These are phyloP conservation scores for Otis tarda DNA, from an alignment of 2,113 vertebrate genomes.

Conservation along the genomic window DNA sequence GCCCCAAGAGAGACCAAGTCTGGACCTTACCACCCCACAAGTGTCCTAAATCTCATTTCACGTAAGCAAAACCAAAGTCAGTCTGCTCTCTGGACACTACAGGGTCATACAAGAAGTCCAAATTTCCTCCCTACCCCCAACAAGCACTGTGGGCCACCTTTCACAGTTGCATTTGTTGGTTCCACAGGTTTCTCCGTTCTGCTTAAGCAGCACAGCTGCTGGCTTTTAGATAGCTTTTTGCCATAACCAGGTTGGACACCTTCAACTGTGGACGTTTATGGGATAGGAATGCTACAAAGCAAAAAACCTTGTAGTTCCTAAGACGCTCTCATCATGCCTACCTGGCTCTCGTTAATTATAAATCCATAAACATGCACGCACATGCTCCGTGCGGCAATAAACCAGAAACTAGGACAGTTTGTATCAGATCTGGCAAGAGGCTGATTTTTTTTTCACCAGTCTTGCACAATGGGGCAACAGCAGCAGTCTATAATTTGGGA, in stretches of 20 bases:
- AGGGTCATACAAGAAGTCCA: neutral
- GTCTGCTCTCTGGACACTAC: neutral
- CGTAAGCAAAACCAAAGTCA: neutral
- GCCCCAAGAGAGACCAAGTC: neutral
- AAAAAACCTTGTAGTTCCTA: neutral
- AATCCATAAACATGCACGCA: conserved; percentile 25
- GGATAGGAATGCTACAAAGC: neutral
- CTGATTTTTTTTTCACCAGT: neutral
- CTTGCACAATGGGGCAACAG: conserved; percentile 6
- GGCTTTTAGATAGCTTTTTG: neutral
- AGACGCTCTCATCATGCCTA: neutral
- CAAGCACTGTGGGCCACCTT: neutral
- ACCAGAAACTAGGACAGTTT: conserved; percentile 59
- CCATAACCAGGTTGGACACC: neutral
- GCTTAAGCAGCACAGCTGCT: neutral
- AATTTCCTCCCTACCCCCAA: neutral
- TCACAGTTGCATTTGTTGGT: neutral
- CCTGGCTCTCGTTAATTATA: conserved; percentile 16
- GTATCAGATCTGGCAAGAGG: conserved; percentile 62
- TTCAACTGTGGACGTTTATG: neutral
- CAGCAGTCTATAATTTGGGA: neutral
- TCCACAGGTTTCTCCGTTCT: neutral
- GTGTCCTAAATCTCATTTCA: neutral
- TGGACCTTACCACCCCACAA: neutral
- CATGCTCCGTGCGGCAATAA: conserved; percentile 4